Conservation (phyloP, 2,888 invertebrate species). For the Dryocosmus kuriphilus region DNA sequence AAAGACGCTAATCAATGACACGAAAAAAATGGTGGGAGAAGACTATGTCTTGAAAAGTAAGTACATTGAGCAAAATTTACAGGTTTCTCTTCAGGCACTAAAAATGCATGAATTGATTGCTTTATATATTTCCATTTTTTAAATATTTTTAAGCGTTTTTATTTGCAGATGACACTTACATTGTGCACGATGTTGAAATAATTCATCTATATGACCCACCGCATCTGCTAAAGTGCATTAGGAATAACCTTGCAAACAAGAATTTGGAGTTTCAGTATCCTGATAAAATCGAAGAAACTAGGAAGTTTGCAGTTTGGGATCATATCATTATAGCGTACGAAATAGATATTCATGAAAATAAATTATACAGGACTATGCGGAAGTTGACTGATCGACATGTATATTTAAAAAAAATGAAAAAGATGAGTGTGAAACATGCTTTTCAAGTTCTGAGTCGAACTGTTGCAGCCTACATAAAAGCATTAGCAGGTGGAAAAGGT, state of each 20-base stretch:
- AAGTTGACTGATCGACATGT: no score
- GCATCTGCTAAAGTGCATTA: no score
- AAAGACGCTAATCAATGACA: conserved; percentile 22
- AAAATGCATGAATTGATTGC: neutral
- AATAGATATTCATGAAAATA: no score
- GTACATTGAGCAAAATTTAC: neutral
- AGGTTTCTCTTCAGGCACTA: neutral
- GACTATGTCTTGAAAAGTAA: conserved; percentile 40
- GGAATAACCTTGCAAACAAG: neutral
- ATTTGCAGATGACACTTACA: neutral
- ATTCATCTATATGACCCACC: no score
- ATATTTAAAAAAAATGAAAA: no score
- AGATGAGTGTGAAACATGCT: conserved; percentile 50
- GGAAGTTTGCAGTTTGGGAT: conserved; percentile 39
- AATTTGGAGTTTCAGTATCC: neutral
- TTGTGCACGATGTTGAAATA: conserved; percentile 16
- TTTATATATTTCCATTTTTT: neutral
- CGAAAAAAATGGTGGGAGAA: conserved; percentile 36
- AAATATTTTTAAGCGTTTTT: neutral
- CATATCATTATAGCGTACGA: conserved; percentile 10
- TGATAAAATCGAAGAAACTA: neutral
- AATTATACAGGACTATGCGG: no score
- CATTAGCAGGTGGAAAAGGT: no score
- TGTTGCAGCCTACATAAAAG: no score
- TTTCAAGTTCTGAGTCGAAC: conserved; percentile 43